Evolutionary conservation across 2,888 invertebrate species (phyloP), one percentile per base, ranked within the genome.

Genomic region (Athrips mouffetella): DNA sequence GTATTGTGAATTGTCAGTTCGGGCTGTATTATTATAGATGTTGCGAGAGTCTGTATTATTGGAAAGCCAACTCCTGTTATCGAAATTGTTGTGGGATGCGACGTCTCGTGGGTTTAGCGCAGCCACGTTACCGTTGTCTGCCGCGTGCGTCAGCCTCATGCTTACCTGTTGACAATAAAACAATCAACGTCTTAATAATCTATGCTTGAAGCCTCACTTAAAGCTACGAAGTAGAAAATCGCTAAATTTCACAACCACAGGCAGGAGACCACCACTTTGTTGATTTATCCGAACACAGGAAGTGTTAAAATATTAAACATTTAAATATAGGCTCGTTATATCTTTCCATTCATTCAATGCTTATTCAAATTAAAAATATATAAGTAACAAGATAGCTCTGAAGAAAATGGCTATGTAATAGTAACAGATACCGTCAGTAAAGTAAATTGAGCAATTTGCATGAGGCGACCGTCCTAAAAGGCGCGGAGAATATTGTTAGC

Each of bases 61-160:
- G 35, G 64, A 50, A 37, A 63, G 57, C 80, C 78, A 77, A 58
- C 57, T 63, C 44, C 66, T 68, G 50, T 63, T 65, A 44, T 65
- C 62, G 18, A 64, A 52, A 55, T 69, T 71, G 58, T 60, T 63
- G 52, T 63, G 67, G 45, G 69, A 67, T 42, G 59, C 51, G 50
- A 63, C 55, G 51, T 67, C 67, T 59, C 66, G 67, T 45, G 58
- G 59, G 48, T 69, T 67, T 47, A 67, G 62, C 45, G 68, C 53
- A 47, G 66, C 61, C 52, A 79, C 57, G 66, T 85, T 85, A 54
- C 86, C 85, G 62, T 86, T 86, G 53, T 82, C 79, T 69, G 53
- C 60, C 50, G 58, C 63, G 53, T 62, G 70, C 62, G 71, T 69
- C 67, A 85, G 77, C 75, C 69, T 80, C 87, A 87, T 87, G 68